A percentile compares a stretch with the other conserved stretches of the same genome.
Evolutionary conservation across 2,888 invertebrate genomes (phyloP).

Genomic region (Latrodectus elegans): DNA sequence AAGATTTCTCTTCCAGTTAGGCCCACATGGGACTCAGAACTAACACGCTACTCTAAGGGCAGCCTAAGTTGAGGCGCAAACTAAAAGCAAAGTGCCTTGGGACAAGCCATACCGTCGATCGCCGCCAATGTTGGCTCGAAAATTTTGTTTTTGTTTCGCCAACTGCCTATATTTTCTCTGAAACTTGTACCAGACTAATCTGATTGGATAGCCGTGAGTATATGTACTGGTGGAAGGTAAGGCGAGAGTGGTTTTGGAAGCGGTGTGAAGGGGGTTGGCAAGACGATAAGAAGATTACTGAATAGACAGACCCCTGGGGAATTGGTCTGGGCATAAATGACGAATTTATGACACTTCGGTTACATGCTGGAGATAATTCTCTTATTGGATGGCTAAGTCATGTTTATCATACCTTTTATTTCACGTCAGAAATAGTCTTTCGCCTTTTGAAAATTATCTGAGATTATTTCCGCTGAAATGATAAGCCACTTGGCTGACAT

Average conservation of each 20-base stretch:
- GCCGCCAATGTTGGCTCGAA: not conserved
- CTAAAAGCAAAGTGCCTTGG: constrained; percentile 14
- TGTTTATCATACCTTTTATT: not conserved
- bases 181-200: constrained; percentile 2
- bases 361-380: constrained; percentile 3
- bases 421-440: not conserved
- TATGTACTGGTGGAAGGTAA: not conserved
- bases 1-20: no score
- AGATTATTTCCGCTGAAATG: no score
- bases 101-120: constrained; percentile 34
- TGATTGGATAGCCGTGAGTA: constrained; percentile 1
- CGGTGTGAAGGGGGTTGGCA: no score
- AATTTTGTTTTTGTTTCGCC: constrained; percentile 36
- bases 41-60: no score
- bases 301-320: constrained; percentile 21
- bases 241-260: not conserved
- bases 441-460: no score
- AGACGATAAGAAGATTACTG: constrained; percentile 52
- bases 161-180: not conserved
- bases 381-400: constrained; percentile 6
- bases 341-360: constrained; percentile 47
- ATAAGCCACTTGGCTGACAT: no score
- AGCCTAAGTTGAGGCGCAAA: constrained; percentile 21
- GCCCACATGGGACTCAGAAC: no score
- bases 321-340: constrained; percentile 26